phyloP scores from a whole-genome alignment of 2,113 vertebrate genomes.

The Xenopus tropicalis region DNA sequence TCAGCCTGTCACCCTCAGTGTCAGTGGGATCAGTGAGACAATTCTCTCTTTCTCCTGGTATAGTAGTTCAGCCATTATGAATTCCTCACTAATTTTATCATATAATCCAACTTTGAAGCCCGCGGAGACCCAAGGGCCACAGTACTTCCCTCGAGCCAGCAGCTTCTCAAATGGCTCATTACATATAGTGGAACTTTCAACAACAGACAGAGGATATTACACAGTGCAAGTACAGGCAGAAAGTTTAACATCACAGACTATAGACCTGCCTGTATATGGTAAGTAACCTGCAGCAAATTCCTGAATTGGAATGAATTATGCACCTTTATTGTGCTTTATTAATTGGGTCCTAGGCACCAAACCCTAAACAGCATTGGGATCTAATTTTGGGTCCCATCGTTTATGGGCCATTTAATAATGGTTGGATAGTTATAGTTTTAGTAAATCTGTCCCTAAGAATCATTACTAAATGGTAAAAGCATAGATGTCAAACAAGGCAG shows the following conservation, averaged over 20 bases:
- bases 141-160: neutral
- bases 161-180: constrained; percentile 2
- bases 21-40: constrained; percentile 3
- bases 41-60: neutral
- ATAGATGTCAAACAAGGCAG: no score
- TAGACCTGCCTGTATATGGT: constrained; percentile 3
- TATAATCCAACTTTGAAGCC: neutral
- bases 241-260: no score
- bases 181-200: neutral
- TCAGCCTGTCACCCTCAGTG: constrained; percentile 2
- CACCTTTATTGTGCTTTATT: no score
- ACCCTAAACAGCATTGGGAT: no score
- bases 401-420: no score
- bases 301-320: no score
- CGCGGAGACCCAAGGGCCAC: neutral
- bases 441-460: no score
- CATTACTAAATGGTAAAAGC: no score
- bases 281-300: neutral
- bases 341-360: no score
- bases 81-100: neutral
- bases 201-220: constrained; percentile 12
- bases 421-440: no score
- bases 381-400: no score
- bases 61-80: neutral
- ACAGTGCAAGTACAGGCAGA: neutral